Evolutionary conservation across 92 coral and sea anemone genomes (phyloP).

Genomic region (Diadumene lineata): DNA sequence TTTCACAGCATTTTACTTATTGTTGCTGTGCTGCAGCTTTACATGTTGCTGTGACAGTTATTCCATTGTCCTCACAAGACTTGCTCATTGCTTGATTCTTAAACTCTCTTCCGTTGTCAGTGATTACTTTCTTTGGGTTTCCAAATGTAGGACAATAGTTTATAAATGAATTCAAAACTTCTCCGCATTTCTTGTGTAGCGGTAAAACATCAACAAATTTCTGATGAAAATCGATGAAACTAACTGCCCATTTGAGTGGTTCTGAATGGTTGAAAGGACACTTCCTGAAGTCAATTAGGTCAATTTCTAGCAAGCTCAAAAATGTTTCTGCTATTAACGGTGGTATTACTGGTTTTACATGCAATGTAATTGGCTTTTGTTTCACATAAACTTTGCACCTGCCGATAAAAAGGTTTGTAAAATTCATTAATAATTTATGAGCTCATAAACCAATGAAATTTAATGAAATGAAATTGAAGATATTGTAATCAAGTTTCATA

Average conservation of each 20-base stretch:
- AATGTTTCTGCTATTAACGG: not conserved
- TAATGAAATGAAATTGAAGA: too few relatives aligned
- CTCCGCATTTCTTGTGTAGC: constrained; percentile 34
- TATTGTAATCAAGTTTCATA: too few relatives aligned
- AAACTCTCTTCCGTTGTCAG: constrained; percentile 53
- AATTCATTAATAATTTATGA: too few relatives aligned
- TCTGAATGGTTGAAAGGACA: not conserved
- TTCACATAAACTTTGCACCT: not conserved
- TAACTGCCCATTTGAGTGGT: not conserved
- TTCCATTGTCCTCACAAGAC: constrained; percentile 42
- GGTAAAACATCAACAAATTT: constrained; percentile 3
- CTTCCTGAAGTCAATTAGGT: not conserved
- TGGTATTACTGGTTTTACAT: not conserved
- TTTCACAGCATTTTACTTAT: too few relatives aligned
- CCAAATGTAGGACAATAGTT: constrained; percentile 41
- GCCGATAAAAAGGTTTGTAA: not conserved
- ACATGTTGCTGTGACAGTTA: too few relatives aligned
- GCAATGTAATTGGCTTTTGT: not conserved
- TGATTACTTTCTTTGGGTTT: constrained; percentile 37
- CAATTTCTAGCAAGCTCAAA: not conserved
- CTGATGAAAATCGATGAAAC: not conserved
- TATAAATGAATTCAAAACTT: constrained; percentile 17
- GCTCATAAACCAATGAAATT: too few relatives aligned
- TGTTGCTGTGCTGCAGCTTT: too few relatives aligned
- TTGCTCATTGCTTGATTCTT: constrained; percentile 26